Percentiles rank a stretch among this genome's conserved stretches.
Evolutionary conservation across 2,888 invertebrate species (phyloP).

Genomic region (Pristionchus exspectatus): DNA sequence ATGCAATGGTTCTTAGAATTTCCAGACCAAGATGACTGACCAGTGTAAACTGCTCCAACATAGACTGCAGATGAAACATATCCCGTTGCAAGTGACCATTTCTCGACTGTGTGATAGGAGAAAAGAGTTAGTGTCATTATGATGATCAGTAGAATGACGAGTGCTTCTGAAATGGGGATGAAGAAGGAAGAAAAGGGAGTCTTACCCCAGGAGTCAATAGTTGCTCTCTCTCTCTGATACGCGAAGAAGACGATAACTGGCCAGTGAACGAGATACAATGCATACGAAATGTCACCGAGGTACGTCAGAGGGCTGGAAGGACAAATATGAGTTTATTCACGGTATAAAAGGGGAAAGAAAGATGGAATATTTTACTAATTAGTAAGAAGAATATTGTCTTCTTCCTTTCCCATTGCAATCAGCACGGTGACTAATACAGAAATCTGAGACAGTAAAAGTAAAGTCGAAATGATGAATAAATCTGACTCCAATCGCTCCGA

Average conservation of each 20-base stretch:
- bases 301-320: not conserved
- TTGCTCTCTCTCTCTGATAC: not conserved
- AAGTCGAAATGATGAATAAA: not conserved
- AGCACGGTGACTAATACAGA: not conserved
- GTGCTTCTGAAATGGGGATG: not conserved
- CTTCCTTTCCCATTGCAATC: not conserved
- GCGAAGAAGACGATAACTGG: conserved; percentile 25
- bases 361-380: not conserved
- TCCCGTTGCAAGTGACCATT: not conserved
- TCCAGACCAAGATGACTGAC: not conserved
- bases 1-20: not conserved
- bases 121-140: not conserved
- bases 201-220: conserved; percentile 16
- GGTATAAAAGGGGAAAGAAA: not conserved
- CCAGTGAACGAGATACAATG: conserved; percentile 47
- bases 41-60: conserved; percentile 3
- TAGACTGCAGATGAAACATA: not conserved
- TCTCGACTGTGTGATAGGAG: not conserved
- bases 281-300: conserved; percentile 40
- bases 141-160: not conserved
- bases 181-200: not conserved
- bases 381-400: not conserved
- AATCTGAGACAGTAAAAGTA: not conserved
- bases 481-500: not conserved
- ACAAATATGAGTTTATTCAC: not conserved